Evolutionary conservation across 2,113 vertebrate genomes (phyloP).

Genomic region (Noctilio leporinus): DNA sequence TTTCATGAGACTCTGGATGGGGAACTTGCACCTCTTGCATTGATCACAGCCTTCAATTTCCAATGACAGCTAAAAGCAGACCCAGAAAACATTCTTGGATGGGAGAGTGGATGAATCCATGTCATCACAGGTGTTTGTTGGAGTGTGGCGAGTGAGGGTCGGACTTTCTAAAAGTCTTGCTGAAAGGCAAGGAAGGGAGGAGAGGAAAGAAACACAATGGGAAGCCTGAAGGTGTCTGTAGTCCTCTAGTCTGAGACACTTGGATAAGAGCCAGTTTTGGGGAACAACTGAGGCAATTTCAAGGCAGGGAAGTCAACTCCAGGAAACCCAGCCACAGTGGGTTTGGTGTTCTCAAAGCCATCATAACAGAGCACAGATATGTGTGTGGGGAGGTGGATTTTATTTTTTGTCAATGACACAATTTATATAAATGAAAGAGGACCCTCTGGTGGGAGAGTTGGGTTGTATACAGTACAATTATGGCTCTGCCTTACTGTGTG

Average conservation of each 20-base stretch:
- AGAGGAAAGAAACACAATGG: background rate
- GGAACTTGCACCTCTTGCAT: background rate
- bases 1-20: background rate
- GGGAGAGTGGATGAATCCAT: background rate
- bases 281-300: background rate
- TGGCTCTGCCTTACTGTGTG: background rate
- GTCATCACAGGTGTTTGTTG: background rate
- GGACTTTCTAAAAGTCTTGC: constrained; percentile 34
- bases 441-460: background rate
- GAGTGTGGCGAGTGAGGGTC: background rate
- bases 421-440: constrained; percentile 39
- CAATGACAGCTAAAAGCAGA: background rate
- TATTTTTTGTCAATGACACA: constrained; percentile 1
- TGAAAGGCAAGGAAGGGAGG: background rate
- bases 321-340: background rate
- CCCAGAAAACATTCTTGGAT: background rate
- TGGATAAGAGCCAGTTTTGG: background rate
- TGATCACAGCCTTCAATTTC: background rate
- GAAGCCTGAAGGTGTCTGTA: background rate
- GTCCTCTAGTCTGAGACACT: background rate
- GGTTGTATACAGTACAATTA: background rate
- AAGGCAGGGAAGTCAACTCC: background rate
- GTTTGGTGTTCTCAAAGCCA: background rate
- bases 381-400: background rate
- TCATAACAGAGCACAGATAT: background rate